Base-by-base conservation (phyloP, 2,797 vertebrate genomes). In the Schizothorax lantsangensis region DNA sequence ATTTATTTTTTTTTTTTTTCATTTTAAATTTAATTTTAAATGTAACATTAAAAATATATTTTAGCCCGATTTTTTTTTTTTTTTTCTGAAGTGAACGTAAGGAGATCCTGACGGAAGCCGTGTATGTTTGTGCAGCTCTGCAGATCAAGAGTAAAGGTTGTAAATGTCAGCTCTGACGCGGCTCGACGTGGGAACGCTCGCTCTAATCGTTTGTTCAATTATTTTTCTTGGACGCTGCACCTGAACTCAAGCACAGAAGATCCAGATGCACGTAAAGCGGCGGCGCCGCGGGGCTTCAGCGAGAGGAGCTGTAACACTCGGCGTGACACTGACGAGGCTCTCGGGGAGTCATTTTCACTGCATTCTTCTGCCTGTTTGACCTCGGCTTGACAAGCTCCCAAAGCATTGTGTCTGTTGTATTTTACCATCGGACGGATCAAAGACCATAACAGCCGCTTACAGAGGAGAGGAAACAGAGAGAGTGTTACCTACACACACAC, bases 171-270 rank as follows among this genome's bases (percentile, higher is more conserved):
- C 8, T 2, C 40, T 43, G 40, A 43, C 8, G 40, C 8, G 40
- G 93, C 89, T 26, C 33, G 68, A 47, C 84, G 59, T 81, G 78
- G 85, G 86, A 91, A 88, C 59, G 80, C 86, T 87, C 89, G 80
- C 92, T 91, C 79, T 93, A 93, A 94, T 93, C 93, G 93, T 94
- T 95, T 94, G 93, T 92, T 94, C 93, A 94, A 93, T 95, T 95
- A 94, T 95, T 95, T 95, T 94, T 93, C 91, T 93, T 93, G 92
- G 92, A 93, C 21, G 89, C 86, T 75, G 89, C 93, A 95, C 94
- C 95, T 96, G 93, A 92, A 92, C 88, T 92, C 89, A 91, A 92
- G 92, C 90, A 54, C 85, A 80, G 71, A 86, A 84, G 85, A 84
- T 85, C 90, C 91, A 91, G 91, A 90, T 91, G 91, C 94, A 85